Base-by-base conservation (phyloP, 2,113 vertebrate species). In the Halcyon malimbica region DNA sequence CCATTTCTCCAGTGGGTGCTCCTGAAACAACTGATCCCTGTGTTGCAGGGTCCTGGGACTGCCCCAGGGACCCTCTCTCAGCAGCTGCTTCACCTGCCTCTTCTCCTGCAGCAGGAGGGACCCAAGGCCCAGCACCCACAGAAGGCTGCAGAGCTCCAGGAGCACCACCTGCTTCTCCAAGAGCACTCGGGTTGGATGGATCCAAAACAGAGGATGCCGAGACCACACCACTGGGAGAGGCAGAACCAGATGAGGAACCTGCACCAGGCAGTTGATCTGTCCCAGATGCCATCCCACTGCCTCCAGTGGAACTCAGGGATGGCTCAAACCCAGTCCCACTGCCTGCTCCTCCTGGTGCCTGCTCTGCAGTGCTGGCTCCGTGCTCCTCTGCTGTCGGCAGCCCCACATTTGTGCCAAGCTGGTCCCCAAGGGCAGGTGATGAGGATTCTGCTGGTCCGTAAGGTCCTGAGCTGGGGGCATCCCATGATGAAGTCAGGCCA, bases 151-250 rank as follows among this genome's bases (percentile, higher is more conserved):
- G 20, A 78, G n/a, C 42, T 75, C 48, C 74, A 44, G 74, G 28
- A 82, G 18, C 57, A 68, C 16, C 6, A 1, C 20, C 65, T 0
- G 0, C 21, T 69, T n/a, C 85, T 85, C 33, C 3, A 0, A 65
- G 39, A 37, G 25, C 26, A 56, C 24, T 57, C 1, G 2, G 28
- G 21, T 19, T 75, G 33, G 29, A 16, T 79, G 65, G 16, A 37
- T 37, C 53, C 0, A 2, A 92, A 65, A 44, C 0, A 0, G 90
- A 78, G 41, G 94, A 5, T 37, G 63, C 46, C 73, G 67, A 2
- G 0, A 11, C 53, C 11, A 29, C 29, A 29, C 3, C 44, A 37
- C 35, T 37, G 35, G 33, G 26, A 78, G 77, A 82, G 18, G 48
- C 62, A 57, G 79, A 16, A 57, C 21, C 2, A 2, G 64, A 29